Conservation (phyloP, 2,888 invertebrate genomes). For the Brachyopa scutellaris region DNA sequence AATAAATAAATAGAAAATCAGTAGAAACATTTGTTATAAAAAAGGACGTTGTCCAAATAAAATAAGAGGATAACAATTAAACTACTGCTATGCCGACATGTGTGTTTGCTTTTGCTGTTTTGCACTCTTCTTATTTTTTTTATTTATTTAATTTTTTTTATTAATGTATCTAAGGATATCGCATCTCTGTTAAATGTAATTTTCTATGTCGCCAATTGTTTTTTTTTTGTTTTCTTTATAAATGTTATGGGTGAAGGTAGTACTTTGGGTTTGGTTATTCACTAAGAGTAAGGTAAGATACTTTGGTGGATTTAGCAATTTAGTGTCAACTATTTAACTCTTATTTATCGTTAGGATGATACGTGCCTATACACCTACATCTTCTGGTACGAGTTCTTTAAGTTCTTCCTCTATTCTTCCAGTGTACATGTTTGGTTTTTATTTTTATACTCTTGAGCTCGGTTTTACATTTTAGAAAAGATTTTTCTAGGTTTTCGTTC, state of each 20-base stretch:
- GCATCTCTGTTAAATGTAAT: constrained; percentile 66
- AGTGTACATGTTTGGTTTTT: no score
- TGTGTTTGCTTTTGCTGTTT: constrained; percentile 73
- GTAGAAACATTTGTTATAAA: constrained; percentile 36
- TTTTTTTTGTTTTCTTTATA: constrained; percentile 5
- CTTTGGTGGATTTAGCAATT: constrained; percentile 14
- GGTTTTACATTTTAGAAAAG: no score
- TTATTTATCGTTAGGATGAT: no score
- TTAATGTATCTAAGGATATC: constrained; percentile 50
- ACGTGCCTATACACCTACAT: no score
- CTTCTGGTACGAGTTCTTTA: no score
- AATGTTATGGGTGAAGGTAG: constrained; percentile 28
- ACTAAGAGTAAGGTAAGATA: constrained; percentile 49
- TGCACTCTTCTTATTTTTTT: constrained; percentile 49
- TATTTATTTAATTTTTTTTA: constrained; percentile 8
- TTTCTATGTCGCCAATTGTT: constrained; percentile 51
- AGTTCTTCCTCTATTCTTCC: no score
- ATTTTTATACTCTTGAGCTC: no score
- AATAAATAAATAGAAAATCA: constrained; percentile 11
- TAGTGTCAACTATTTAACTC: background rate
- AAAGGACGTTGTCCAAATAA: background rate
- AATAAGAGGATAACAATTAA: constrained; percentile 43
- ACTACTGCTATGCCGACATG: constrained; percentile 71
- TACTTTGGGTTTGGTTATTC: constrained; percentile 8
- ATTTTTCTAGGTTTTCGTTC: no score